A percentile compares a stretch with the other conserved stretches of the same genome.
phyloP scores from a whole-genome alignment of 2,113 vertebrate genomes.

The Garra rufa region DNA sequence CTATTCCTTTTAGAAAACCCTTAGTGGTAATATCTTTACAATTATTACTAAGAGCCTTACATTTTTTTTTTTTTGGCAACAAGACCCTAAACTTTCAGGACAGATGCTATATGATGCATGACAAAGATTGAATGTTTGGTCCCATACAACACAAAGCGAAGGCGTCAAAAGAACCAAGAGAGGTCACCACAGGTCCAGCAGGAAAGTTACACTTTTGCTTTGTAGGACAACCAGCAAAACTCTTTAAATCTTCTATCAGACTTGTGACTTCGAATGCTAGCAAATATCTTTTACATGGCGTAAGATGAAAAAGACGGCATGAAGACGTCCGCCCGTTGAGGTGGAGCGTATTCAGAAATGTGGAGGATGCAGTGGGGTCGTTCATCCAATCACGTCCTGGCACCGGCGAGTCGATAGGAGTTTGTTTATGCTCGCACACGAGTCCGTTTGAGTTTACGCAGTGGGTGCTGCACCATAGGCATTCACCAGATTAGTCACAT shows the following conservation, averaged over 20 bases:
- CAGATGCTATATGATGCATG: conserved; percentile 41
- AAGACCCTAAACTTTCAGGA: background rate
- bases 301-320: background rate
- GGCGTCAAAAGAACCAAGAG: background rate
- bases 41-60: background rate
- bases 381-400: background rate
- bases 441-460: conserved; percentile 31
- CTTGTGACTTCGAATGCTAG: conserved; percentile 7
- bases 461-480: conserved; percentile 51
- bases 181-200: background rate
- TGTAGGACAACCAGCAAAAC: conserved; percentile 42
- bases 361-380: background rate
- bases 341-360: conserved; percentile 16
- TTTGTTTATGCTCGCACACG: conserved; percentile 37
- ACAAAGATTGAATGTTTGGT: conserved; percentile 29
- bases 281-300: conserved; percentile 1
- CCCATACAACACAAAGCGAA: background rate
- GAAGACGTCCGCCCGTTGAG: conserved; percentile 5
- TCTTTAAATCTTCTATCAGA: conserved; percentile 9
- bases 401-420: background rate
- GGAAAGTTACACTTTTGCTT: conserved; percentile 10
- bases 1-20: background rate
- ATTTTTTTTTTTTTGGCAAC: background rate
- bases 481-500: conserved; percentile 49
- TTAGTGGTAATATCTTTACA: background rate